A percentile compares a stretch with the other conserved stretches of the same genome.
phyloP scores from a whole-genome alignment of 1,140 invertebrate species.

The Brachionus rotundiformis region DNA sequence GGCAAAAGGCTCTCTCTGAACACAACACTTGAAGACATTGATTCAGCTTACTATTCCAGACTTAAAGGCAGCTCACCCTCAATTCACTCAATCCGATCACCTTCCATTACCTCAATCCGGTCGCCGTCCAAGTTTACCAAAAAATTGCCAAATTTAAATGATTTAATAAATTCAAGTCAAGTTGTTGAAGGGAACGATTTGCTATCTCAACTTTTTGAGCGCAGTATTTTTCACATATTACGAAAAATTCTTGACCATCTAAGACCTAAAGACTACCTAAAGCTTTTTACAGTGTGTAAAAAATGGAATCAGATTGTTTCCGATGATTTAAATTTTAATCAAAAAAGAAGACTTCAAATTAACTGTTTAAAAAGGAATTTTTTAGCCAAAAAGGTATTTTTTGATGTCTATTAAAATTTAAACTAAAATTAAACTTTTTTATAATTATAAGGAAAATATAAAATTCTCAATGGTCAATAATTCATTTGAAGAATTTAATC shows the following conservation, averaged over 20 bases:
- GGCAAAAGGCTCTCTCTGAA: not conserved
- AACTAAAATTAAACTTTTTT: not conserved
- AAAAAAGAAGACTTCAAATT: not conserved
- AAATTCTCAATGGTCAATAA: not conserved
- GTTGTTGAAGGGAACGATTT: not conserved
- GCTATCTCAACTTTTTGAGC: not conserved
- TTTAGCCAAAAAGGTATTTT: not conserved
- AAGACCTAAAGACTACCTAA: not conserved
- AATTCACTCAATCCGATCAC: not conserved
- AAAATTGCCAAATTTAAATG: not conserved
- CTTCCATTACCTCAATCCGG: not conserved
- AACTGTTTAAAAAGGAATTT: not conserved
- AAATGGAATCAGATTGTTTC: not conserved
- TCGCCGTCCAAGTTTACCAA: not conserved
- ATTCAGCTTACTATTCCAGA: conserved; percentile 18
- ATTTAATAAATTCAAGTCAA: not conserved
- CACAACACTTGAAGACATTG: not conserved
- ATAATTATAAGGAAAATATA: conserved; percentile 6
- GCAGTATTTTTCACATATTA: conserved; percentile 10
- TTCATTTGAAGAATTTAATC: not conserved
- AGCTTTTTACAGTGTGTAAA: conserved; percentile 3
- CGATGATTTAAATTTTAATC: not conserved
- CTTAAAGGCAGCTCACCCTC: not conserved
- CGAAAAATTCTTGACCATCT: not conserved
- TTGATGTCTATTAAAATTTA: not conserved